Evolutionary conservation across 2,888 invertebrate genomes (phyloP).

Genomic region (Amphipoea lucens): DNA sequence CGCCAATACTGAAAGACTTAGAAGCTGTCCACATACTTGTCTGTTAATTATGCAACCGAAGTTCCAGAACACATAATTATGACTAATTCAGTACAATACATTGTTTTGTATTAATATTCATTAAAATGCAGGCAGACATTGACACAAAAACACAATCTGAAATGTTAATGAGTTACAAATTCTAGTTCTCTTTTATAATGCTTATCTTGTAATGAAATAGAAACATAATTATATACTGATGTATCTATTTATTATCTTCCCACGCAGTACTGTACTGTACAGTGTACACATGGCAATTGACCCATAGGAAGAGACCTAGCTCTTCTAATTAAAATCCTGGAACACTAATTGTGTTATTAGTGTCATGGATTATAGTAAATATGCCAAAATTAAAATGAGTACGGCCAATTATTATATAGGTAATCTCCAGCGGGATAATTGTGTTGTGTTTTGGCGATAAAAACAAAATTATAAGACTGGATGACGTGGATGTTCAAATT

Average conservation of each 20-base stretch:
- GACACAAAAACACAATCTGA: conserved; percentile 45
- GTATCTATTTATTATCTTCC: conserved; percentile 25
- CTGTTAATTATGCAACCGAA: background rate
- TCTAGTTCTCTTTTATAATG: conserved; percentile 34
- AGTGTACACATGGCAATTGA: conserved; percentile 30
- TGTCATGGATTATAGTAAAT: background rate
- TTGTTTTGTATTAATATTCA: conserved; percentile 31
- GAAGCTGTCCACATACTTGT: background rate
- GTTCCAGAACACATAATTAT: background rate
- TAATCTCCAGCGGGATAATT: background rate
- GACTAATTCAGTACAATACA: conserved; percentile 11
- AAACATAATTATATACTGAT: conserved; percentile 19
- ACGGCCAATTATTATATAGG: background rate
- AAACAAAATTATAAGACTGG: no score
- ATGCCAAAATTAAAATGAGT: background rate
- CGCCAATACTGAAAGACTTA: background rate
- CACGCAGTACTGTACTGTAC: conserved; percentile 33
- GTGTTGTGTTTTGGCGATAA: background rate
- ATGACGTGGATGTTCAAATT: no score
- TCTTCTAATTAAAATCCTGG: conserved; percentile 32
- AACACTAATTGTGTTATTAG: conserved; percentile 13
- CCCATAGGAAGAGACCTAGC: conserved; percentile 35
- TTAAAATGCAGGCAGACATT: conserved; percentile 44
- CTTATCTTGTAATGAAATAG: conserved; percentile 49
- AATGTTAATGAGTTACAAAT: conserved; percentile 46